Evolutionary conservation across 2,113 vertebrate genomes (phyloP), one percentile per base, ranked within the genome.

Genomic region (Pluvianellus socialis): DNA sequence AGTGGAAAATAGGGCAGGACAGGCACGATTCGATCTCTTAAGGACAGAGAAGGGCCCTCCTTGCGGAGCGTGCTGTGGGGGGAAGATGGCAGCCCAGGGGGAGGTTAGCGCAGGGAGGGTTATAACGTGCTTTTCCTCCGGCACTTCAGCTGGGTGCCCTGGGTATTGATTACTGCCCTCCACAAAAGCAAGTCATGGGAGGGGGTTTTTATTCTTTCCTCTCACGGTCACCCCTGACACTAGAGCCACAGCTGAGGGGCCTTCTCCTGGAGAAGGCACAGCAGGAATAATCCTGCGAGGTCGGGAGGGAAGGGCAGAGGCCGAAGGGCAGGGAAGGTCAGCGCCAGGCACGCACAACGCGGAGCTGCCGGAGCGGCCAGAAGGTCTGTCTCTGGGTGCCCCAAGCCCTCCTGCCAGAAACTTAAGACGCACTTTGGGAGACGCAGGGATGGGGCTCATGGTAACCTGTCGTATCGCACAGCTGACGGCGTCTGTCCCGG

Each of bases 291-390:
- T 96, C 95, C 90, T 16, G 21, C 79, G 94, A 94, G 95, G 92
- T 97, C n/a, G 1, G 82, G 83, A 77, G 83, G 74, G 84, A 96
- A 88, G 94, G 94, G 97, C 94, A 98, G 86, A 92, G 96, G 96
- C 88, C 83, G 61, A 92, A 98, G 95, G 92, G 92, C 97, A 97
- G 52, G 79, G 77, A 82, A 93, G 97, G 88, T 94, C 93, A 97
- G 92, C 19, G 0, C 77, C 28, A 38, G n/a, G 94, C 52, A 76
- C 66, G 89, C 86, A 74, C 7, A 38, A 67, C 8, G 10, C 40
- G 62, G 83, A 94, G 89, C 77, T 95, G 95, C 91, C 0, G 1
- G 53, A 47, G 65, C 24, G 9, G 79, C 83, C 89, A 90, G 91
- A 87, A 96, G 61, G 58, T 92, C 95, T 94, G 66, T 33, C 95